These are phyloP conservation scores for Amyelois transitella DNA, from an alignment of 1,140 invertebrate genomes.

Conservation along the genomic window DNA sequence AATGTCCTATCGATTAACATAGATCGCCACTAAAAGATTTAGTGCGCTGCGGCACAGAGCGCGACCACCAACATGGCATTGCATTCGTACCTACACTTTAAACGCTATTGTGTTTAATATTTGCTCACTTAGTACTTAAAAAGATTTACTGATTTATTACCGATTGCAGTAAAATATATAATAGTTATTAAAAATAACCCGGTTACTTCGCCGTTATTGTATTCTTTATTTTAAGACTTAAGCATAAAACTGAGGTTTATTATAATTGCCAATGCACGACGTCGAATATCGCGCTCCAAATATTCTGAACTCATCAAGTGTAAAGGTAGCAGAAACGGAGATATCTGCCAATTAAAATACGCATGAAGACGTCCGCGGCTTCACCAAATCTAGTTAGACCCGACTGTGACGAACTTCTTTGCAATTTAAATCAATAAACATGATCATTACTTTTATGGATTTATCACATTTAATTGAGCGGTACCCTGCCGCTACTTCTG, in stretches of 20 bases:
- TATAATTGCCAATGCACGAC: background rate
- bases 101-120: conserved; percentile 19
- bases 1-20: conserved; percentile 65
- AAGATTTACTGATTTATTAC: background rate
- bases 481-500: background rate
- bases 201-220: background rate
- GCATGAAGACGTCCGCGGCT: conserved; percentile 12
- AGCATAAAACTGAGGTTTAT: conserved; percentile 1
- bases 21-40: conserved; percentile 57
- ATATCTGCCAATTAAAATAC: conserved; percentile 29
- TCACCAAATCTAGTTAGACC: conserved; percentile 22
- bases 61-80: conserved; percentile 13
- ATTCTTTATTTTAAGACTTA: background rate
- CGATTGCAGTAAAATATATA: background rate
- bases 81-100: background rate
- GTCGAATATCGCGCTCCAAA: background rate
- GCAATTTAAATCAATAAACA: conserved; percentile 56
- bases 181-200: background rate
- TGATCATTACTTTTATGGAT: conserved; percentile 38
- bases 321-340: conserved; percentile 13
- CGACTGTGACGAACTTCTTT: conserved; percentile 28
- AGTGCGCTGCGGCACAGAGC: conserved; percentile 14
- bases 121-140: background rate
- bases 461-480: conserved; percentile 34
- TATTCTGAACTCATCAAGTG: background rate